Percentiles rank a stretch among this genome's conserved stretches.
Conservation (phyloP, 2,113 vertebrate species). For the Tamias sibiricus region DNA sequence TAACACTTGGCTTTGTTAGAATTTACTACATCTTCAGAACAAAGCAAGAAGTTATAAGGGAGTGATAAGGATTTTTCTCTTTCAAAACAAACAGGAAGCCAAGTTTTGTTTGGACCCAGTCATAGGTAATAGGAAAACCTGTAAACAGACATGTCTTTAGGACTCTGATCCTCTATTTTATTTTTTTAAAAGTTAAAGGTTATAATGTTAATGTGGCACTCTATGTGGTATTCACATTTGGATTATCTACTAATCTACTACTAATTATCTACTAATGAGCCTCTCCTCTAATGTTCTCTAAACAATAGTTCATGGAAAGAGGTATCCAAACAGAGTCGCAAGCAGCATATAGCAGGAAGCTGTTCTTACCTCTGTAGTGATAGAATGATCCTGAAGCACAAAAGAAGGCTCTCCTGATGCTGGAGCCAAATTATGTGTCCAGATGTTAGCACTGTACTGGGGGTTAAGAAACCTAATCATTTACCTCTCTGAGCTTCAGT, state of each 20-base stretch:
- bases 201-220: not conserved
- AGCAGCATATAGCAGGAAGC: not conserved
- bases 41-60: not conserved
- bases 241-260: not conserved
- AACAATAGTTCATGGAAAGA: not conserved
- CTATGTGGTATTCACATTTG: not conserved
- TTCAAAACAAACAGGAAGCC: constrained; percentile 28
- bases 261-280: not conserved
- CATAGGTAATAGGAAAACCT: not conserved
- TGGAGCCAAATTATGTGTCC: no score
- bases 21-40: constrained; percentile 47
- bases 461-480: not conserved
- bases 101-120: not conserved
- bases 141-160: not conserved
- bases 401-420: not conserved
- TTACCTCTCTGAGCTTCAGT: not conserved
- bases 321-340: not conserved
- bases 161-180: not conserved
- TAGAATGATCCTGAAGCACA: not conserved
- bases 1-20: not conserved
- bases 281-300: not conserved
- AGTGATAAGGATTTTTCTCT: constrained; percentile 46
- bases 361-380: not conserved
- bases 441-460: not conserved
- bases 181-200: not conserved